Base-by-base conservation (phyloP, 2,113 vertebrate genomes). In the Lepus timidus region DNA sequence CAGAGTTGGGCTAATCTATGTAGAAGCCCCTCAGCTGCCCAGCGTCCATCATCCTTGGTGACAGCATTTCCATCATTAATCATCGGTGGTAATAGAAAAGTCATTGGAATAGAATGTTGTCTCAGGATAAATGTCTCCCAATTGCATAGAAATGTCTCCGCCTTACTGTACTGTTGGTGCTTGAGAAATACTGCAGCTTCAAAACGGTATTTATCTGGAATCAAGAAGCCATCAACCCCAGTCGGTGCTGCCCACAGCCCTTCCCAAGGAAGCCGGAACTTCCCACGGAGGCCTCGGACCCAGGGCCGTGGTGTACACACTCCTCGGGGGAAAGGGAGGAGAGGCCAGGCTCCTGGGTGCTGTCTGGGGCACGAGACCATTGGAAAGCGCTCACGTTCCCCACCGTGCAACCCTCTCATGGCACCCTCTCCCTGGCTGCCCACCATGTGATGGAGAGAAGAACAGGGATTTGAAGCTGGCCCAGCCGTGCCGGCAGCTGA, bases 1-100 rank as follows among this genome's bases (percentile, higher is more conserved):
- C 16, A 1, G 86, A 20, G 22, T 94, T 89, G 64, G 61, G 81
- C 92, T 86, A 97, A 95, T 92, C 81, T 92, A 78, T 90, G 94
- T 90, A 70, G 36, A 92, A 96, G 93, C 94, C 96, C 93, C 94
- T 92, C 31, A 25, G 89, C 95, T 81, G 91, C 83, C 67, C 96
- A 1, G 13, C 96, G 88, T 97, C 96, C 55, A 55, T 97, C 97
- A 97, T 91, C 76, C 70, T 52, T 80, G 92, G 96, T 96, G 98
- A 96, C 96, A 96, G 94, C 95, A 96, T 96, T 97, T 97, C 95
- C 96, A 95, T 97, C 98, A 92, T 98, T 97, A 97, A 97, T 98
- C 96, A 97, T 95, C 23, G 91, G 93, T 10, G 13, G 96, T 96
- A 96, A 97, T 95, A 95, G 94, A 95, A 95, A 95, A 98, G 96